Base-by-base conservation (phyloP, 2,888 invertebrate species). In the Zhuqinia jingwanae region DNA sequence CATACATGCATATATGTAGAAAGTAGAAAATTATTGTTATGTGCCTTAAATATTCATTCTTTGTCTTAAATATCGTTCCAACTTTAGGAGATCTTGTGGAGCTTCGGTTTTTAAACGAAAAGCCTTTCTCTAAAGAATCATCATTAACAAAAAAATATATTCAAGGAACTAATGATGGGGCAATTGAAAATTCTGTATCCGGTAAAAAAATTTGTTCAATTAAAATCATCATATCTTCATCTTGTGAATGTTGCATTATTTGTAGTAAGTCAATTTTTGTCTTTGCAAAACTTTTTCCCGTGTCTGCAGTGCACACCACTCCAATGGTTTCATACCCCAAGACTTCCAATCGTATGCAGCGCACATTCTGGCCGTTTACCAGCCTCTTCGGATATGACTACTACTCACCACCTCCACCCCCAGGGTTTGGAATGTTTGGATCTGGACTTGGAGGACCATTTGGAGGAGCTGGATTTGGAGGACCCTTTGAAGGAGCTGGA, bases 331-430 rank as follows among this genome's bases (percentile, higher is more conserved):
- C 36, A 36, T 36, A 36, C 8, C 36, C 36, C 8, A n/a, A 1
- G 20, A 56, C 58, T 42, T 81, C 75, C 0, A 11, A 53, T 10
- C 45, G 83, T 63, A 42, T 30, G 42, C 6, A 45, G 20, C 63
- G 83, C 0, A 83, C 83, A 0, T 76, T 83, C 30, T 83, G 83
- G 83, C 83, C 82, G 0, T 83, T 83, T 42, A 53, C 68, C 1
- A 65, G 76, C 17, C 42, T 75, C 10, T 82, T 82, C 45, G 83
- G 76, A 8, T 83, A 65, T 50, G 76, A 68, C 53, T 82, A 68
- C 42, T 82, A 81, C 25, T 53, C 53, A 25, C 50, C 50, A 8
- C 76, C 76, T 36, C 58, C 58, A n/a, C 13, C 58, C 11, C 22
- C 58, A 22, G 10, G 15, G 25, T 65, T 17, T 63, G 63, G 63